Evolutionary conservation across 2,888 invertebrate species (phyloP).

Genomic region (Ellobium chinense): DNA sequence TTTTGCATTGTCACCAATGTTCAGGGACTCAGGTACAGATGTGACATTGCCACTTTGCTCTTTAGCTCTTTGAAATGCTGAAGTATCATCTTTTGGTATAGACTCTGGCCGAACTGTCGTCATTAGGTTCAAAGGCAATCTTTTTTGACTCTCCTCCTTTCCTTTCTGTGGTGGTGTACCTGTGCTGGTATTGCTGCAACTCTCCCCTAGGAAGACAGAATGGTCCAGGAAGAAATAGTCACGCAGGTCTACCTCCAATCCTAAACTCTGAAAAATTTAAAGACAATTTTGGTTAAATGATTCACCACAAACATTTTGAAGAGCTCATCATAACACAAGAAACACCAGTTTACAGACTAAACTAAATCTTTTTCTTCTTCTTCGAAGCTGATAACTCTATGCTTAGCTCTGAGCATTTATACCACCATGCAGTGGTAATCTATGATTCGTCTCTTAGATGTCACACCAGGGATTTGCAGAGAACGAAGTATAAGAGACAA

Average conservation of each 20-base stretch:
- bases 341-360: too few relatives aligned
- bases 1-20: constrained; percentile 10
- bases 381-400: too few relatives aligned
- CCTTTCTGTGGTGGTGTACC: neutral
- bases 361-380: too few relatives aligned
- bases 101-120: neutral
- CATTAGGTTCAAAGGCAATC: neutral
- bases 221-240: constrained; percentile 48
- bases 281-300: neutral
- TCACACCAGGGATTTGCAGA: too few relatives aligned
- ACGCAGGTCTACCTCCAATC: constrained; percentile 66
- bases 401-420: too few relatives aligned
- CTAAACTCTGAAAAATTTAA: constrained; percentile 66
- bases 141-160: neutral
- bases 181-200: neutral
- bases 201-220: constrained; percentile 22
- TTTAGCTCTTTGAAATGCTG: constrained; percentile 5
- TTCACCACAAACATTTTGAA: neutral
- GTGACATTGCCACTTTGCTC: neutral
- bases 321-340: neutral
- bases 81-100: neutral
- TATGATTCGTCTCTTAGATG: too few relatives aligned
- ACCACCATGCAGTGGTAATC: too few relatives aligned
- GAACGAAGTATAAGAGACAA: too few relatives aligned
- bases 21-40: neutral